Evolutionary conservation across 1,140 invertebrate species (phyloP).

Genomic region (Phenacoccus solenopsis): DNA sequence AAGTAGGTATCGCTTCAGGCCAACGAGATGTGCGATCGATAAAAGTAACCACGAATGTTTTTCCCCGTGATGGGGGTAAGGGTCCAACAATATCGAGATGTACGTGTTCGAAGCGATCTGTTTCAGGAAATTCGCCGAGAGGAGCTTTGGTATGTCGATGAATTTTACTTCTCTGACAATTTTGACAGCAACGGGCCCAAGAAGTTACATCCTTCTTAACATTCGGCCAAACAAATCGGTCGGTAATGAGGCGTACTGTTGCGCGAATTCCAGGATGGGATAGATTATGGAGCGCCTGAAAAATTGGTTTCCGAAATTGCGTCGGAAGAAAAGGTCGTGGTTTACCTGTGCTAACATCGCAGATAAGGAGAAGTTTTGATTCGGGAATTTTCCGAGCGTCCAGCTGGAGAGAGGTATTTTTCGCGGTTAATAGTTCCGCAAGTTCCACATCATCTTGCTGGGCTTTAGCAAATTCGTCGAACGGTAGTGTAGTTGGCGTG

Average conservation of each 20-base stretch:
- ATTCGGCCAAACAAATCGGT: background rate
- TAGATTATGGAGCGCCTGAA: background rate
- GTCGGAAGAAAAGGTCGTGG: background rate
- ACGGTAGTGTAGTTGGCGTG: background rate
- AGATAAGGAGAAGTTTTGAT: background rate
- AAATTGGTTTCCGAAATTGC: background rate
- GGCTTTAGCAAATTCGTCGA: background rate
- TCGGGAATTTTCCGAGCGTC: background rate
- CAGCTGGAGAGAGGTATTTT: background rate
- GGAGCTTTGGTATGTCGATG: background rate
- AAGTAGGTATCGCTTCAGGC: conserved; percentile 31
- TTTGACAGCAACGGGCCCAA: background rate
- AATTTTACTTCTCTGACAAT: background rate
- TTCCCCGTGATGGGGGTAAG: conserved; percentile 23
- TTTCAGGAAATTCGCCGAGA: background rate
- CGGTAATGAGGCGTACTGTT: background rate
- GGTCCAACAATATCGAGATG: conserved; percentile 33
- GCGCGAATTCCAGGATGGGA: background rate
- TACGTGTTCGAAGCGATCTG: background rate
- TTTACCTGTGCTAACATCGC: background rate
- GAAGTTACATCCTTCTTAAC: background rate
- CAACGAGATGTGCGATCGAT: conserved; percentile 30
- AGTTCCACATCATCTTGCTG: background rate
- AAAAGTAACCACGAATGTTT: conserved; percentile 22
- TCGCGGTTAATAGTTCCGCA: background rate